These are phyloP conservation scores for Eulithis prunata DNA, from an alignment of 2,888 invertebrate genomes.

Conservation along the genomic window DNA sequence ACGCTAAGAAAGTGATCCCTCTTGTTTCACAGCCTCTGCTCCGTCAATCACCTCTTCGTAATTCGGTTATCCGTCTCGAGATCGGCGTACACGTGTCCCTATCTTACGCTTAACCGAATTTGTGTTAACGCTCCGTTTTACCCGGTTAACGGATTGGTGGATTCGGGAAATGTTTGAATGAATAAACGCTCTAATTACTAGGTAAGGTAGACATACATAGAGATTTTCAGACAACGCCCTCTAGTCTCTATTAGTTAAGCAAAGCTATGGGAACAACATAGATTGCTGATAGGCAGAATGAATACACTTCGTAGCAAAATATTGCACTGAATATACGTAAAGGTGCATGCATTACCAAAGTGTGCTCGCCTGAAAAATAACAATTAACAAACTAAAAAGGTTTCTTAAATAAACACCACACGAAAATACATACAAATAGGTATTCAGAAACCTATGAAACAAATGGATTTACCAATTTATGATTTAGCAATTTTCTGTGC, in stretches of 20 bases:
- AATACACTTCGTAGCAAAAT: too few relatives aligned
- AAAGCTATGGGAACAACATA: too few relatives aligned
- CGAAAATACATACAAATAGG: slow-evolving; percentile 28
- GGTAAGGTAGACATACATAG: too few relatives aligned
- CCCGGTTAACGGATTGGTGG: slow-evolving; percentile 6
- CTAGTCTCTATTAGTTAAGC: too few relatives aligned
- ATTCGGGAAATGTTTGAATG: not conserved
- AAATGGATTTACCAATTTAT: slow-evolving; percentile 62
- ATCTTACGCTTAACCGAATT: slow-evolving; percentile 41
- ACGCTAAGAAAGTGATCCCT: not conserved
- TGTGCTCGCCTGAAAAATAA: slow-evolving; percentile 12
- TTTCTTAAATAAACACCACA: slow-evolving; percentile 30
- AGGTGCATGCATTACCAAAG: not conserved
- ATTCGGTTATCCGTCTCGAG: slow-evolving; percentile 48
- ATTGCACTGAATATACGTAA: too few relatives aligned
- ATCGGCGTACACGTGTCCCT: slow-evolving; percentile 43
- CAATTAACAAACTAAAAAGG: slow-evolving; percentile 23
- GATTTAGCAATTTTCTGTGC: slow-evolving; percentile 63
- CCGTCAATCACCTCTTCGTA: slow-evolving; percentile 47
- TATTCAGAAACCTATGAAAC: slow-evolving; percentile 44
- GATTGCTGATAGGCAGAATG: too few relatives aligned
- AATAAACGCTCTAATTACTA: too few relatives aligned
- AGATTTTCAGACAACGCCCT: too few relatives aligned
- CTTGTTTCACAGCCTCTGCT: slow-evolving; percentile 31
- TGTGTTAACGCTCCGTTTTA: slow-evolving; percentile 40